These are phyloP conservation scores for Macrotus californicus DNA, from an alignment of 2,113 vertebrate genomes.

Conservation along the genomic window DNA sequence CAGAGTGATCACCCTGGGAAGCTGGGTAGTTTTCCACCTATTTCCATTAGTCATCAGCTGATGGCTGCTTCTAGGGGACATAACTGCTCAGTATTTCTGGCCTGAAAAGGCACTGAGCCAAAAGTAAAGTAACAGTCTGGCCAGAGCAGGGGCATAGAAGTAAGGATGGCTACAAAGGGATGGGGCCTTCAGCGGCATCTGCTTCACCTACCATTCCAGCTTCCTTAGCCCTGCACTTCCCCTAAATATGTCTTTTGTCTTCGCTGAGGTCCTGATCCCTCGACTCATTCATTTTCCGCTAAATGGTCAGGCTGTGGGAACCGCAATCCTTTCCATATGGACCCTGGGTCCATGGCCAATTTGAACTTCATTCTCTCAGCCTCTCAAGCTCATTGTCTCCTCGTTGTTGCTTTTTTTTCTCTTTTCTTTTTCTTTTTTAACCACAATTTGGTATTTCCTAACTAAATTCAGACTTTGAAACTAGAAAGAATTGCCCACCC, in stretches of 20 bases:
- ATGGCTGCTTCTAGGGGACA: not conserved
- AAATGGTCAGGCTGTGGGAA: not conserved
- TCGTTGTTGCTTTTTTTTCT: not conserved
- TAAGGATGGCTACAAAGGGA: not conserved
- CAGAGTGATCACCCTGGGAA: not conserved
- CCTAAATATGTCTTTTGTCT: not conserved
- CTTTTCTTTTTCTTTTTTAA: not conserved
- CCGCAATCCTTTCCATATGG: constrained; percentile 37
- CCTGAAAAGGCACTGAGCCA: not conserved
- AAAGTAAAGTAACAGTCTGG: not conserved
- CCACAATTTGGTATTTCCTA: constrained; percentile 50
- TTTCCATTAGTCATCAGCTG: not conserved
- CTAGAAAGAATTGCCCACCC: constrained; percentile 14
- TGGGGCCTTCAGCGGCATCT: not conserved
- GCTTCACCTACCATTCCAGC: not conserved
- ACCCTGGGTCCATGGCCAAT: not conserved
- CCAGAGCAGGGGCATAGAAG: not conserved
- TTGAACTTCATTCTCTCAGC: not conserved
- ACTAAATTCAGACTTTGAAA: not conserved
- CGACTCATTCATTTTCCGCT: not conserved
- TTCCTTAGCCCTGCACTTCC: not conserved
- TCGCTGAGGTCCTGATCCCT: not conserved
- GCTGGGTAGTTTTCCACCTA: accelerated
- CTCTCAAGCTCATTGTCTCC: constrained; percentile 36
- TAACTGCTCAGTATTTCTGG: not conserved